phyloP scores from a whole-genome alignment of 2,888 invertebrate species.

The Lasioglossum malachurum region DNA sequence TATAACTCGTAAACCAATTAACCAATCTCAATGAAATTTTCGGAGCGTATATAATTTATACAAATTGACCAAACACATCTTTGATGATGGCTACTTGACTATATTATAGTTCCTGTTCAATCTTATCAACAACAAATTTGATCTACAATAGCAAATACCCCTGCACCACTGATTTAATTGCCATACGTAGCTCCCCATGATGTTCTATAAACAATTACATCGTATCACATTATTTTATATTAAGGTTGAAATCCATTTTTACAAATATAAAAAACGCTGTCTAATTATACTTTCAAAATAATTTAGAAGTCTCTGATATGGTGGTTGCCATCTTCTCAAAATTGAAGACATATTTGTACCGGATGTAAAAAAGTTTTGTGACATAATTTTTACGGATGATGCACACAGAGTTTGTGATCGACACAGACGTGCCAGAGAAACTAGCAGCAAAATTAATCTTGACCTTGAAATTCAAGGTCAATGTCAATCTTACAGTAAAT shows the following conservation, averaged over 20 bases:
- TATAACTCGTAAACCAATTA: no score
- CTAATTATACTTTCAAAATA: no score
- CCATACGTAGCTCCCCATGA: not conserved
- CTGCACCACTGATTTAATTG: not conserved
- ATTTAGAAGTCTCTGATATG: not conserved
- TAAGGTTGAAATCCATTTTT: no score
- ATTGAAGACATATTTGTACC: slow-evolving; percentile 10
- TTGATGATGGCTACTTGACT: no score
- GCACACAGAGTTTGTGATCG: not conserved
- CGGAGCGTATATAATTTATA: no score
- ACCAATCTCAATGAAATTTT: no score
- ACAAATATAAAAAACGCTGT: no score
- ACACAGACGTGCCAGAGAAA: not conserved
- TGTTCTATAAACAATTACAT: not conserved
- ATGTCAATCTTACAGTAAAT: not conserved
- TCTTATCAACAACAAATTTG: no score
- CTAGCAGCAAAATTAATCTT: not conserved
- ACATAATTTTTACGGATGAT: not conserved
- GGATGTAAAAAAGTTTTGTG: not conserved
- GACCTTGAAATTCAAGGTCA: not conserved
- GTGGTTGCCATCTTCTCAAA: not conserved
- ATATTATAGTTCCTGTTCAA: no score
- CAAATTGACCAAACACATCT: no score
- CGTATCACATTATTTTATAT: not conserved
- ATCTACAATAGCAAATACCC: no score